phyloP scores from a whole-genome alignment of 2,888 invertebrate genomes.

The Amblyjoppa fuscipennis region DNA sequence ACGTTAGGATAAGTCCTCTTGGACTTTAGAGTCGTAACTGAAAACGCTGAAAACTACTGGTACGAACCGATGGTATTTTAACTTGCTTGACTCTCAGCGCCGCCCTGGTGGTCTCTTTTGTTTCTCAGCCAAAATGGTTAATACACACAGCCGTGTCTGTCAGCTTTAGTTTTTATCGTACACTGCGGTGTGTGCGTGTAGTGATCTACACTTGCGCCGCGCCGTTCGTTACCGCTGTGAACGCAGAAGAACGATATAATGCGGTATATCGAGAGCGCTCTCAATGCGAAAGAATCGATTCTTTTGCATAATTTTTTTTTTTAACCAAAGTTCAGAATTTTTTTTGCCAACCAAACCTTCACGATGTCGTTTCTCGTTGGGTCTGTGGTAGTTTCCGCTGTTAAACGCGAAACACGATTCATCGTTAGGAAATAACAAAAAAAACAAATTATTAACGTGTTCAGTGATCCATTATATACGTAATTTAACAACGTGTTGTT shows the following conservation, averaged over 20 bases:
- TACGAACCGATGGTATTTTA: not conserved
- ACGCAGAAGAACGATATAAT: constrained; percentile 37
- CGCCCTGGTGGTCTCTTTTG: not conserved
- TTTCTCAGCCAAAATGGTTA: not conserved
- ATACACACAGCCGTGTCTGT: not conserved
- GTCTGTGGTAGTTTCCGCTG: not conserved
- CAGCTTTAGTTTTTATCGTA: not conserved
- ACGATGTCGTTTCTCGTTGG: constrained; percentile 21
- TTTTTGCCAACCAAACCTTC: not conserved
- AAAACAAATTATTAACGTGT: constrained; percentile 5
- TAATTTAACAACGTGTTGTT: constrained; percentile 22
- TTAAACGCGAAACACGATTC: not conserved
- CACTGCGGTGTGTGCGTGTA: not conserved
- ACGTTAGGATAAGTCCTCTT: too few relatives aligned
- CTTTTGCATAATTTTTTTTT: constrained; percentile 17
- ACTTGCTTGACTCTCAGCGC: not conserved
- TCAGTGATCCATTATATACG: constrained; percentile 10
- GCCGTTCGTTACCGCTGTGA: constrained; percentile 27
- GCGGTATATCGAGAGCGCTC: constrained; percentile 34
- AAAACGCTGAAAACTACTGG: not conserved
- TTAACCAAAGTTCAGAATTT: constrained; percentile 10
- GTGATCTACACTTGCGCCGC: not conserved
- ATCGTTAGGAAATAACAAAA: not conserved
- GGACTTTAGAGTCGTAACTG: too few relatives aligned
- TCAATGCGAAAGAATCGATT: constrained; percentile 36